Conservation (phyloP, 2,888 invertebrate genomes). For the Lathronympha strigana region DNA sequence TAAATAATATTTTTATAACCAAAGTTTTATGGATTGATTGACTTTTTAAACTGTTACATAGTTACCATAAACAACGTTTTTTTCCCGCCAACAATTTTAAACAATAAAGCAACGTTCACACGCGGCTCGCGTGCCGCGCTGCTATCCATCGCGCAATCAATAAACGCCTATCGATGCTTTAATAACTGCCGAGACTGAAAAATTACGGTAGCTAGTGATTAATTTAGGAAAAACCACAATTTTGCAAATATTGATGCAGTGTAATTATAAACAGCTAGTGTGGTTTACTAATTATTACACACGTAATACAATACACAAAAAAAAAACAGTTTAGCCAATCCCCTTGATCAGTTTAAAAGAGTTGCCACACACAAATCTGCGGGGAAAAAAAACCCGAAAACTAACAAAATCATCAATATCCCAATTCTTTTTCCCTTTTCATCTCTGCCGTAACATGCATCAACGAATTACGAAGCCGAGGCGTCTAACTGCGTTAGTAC, state of each 20-base stretch:
- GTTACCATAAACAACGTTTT: slow-evolving; percentile 15
- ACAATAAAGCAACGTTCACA: slow-evolving; percentile 45
- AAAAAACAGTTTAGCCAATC: background rate
- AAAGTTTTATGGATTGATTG: background rate
- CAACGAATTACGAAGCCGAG: slow-evolving; percentile 50
- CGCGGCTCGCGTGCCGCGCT: slow-evolving; percentile 66
- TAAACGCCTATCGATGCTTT: slow-evolving; percentile 79
- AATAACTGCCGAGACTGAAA: slow-evolving; percentile 56
- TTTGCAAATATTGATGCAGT: slow-evolving; percentile 10
- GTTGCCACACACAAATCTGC: background rate
- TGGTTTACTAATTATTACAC: background rate
- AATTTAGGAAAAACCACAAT: slow-evolving; percentile 43
- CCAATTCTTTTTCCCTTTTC: slow-evolving; percentile 29
- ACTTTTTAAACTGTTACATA: background rate
- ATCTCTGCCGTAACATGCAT: slow-evolving; percentile 25
- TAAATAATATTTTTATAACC: too few species aligned
- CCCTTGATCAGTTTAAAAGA: background rate
- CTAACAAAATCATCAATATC: slow-evolving; percentile 48
- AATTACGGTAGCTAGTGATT: slow-evolving; percentile 45
- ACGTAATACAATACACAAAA: background rate
- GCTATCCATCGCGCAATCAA: slow-evolving; percentile 79
- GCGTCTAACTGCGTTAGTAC: slow-evolving; percentile 67
- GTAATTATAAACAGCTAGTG: background rate
- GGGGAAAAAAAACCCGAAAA: background rate
- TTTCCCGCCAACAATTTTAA: slow-evolving; percentile 28